Evolutionary conservation across 2,888 invertebrate species (phyloP).

Genomic region (Sphaerophoria rueppellii): DNA sequence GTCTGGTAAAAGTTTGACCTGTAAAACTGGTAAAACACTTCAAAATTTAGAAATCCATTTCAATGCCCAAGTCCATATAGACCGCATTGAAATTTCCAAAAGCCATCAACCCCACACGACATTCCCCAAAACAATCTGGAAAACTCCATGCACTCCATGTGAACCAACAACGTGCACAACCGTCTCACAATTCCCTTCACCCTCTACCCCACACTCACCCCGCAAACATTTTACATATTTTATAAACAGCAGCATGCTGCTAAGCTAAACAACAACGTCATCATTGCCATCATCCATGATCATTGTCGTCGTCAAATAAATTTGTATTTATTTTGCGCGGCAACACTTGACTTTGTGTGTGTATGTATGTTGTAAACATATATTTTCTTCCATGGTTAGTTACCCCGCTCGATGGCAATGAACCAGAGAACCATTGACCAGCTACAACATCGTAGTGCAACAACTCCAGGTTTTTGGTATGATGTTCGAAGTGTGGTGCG

Average conservation of each 20-base stretch:
- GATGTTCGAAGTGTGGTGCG: conserved; percentile 24
- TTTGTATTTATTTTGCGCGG: conserved; percentile 35
- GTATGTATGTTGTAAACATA: conserved; percentile 71
- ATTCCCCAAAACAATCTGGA: conserved; percentile 47
- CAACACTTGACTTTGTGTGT: conserved; percentile 68
- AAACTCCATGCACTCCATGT: conserved; percentile 32
- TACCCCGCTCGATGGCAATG: conserved; percentile 82
- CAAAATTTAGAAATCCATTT: conserved; percentile 23
- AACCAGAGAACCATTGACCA: conserved; percentile 83
- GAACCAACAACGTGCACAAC: conserved; percentile 17
- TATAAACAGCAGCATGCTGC: conserved; percentile 66
- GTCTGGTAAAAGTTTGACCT: no score
- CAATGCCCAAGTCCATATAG: neutral
- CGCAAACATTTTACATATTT: neutral
- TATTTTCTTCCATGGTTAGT: conserved; percentile 78
- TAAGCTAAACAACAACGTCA: conserved; percentile 61
- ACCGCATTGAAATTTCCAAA: conserved; percentile 71
- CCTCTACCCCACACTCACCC: neutral
- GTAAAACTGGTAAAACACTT: neutral
- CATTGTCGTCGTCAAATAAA: conserved; percentile 54
- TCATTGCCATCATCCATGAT: conserved; percentile 75
- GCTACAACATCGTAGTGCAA: conserved; percentile 71
- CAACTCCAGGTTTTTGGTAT: conserved; percentile 54
- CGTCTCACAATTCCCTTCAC: conserved; percentile 6
- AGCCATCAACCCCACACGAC: conserved; percentile 80